Base-by-base conservation (phyloP, 64 coral and sea anemone genomes). In the Platygyra sinensis region DNA sequence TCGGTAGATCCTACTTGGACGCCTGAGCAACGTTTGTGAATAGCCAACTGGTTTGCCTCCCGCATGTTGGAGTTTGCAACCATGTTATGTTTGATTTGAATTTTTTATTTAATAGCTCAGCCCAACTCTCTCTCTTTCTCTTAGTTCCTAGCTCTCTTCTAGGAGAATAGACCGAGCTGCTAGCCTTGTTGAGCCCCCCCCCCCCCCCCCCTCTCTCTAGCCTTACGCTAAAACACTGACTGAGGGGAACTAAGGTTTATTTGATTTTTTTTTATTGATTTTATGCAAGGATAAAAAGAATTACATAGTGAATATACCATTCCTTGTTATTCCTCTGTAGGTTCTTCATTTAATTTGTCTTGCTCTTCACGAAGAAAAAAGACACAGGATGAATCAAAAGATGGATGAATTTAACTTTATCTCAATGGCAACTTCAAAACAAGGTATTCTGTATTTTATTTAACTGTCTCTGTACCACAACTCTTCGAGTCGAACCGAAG, bases 311-410 rank as follows among this genome's bases (percentile, higher is more conserved):
- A 57, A 17, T 89, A 20, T 8, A 63, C 36, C 76, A 11, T 6
- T 38, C 0, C 32, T 86, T 69, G 8, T 64, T 29, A 24, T 72
- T 78, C 11, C 52, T 22, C 80, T 54, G 27, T 84, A 98, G 97
- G 86, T 92, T 42, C 86, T 99, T 32, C 97, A 99, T 80, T 73
- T 99, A 12, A 89, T 94, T 57, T 89, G 88, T 60, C 57, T 99
- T 36, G 97, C 91, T 63, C 88, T 99, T 30, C 91, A 92, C 49
- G 94, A 99, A 83, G 97, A 92, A 72, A 89, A 89, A 89, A 72
- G 91, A n/a, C 74, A 86, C 30, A 87, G 91, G 5, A 30, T 85
- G 73, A 96, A 79, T 24, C 38, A 30, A 72, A 50, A 73, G 4
- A 25, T 79, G 30, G 32, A 62, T 39, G 76, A 62, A 57, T 96